Evolutionary conservation across 2,888 invertebrate genomes (phyloP).

Genomic region (Frankliniella fusca): DNA sequence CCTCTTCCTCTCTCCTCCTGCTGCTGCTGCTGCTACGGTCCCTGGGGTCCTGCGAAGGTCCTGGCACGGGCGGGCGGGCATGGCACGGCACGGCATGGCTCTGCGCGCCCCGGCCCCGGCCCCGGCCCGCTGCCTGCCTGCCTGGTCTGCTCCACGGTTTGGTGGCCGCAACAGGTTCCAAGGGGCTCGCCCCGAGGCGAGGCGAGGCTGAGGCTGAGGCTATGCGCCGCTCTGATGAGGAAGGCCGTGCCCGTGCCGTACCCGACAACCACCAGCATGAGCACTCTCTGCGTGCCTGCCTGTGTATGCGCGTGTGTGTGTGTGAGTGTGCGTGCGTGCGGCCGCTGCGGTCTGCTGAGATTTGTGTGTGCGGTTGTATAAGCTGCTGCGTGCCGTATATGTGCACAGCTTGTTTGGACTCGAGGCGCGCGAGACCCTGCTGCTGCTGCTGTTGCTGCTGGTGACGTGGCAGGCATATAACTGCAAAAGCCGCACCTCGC

Average conservation of each 20-base stretch:
- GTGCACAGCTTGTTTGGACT: too few species aligned
- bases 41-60: background rate
- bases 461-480: too few species aligned
- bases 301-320: background rate
- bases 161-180: constrained; percentile 9
- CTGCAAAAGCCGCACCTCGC: too few species aligned
- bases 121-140: background rate
- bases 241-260: background rate
- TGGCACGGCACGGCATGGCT: background rate
- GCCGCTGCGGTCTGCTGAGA: too few species aligned
- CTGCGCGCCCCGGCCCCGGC: background rate
- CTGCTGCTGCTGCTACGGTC: background rate
- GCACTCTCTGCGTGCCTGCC: background rate
- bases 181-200: background rate
- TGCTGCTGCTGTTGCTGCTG: too few species aligned
- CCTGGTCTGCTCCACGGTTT: background rate
- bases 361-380: too few species aligned
- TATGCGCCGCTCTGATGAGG: background rate
- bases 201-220: background rate
- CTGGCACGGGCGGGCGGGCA: background rate
- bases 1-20: background rate
- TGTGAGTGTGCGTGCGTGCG: background rate
- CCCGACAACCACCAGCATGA: background rate
- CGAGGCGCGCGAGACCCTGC: too few species aligned
- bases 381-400: too few species aligned